phyloP scores from a whole-genome alignment of 2,113 vertebrate species.

The Podilymbus podiceps region DNA sequence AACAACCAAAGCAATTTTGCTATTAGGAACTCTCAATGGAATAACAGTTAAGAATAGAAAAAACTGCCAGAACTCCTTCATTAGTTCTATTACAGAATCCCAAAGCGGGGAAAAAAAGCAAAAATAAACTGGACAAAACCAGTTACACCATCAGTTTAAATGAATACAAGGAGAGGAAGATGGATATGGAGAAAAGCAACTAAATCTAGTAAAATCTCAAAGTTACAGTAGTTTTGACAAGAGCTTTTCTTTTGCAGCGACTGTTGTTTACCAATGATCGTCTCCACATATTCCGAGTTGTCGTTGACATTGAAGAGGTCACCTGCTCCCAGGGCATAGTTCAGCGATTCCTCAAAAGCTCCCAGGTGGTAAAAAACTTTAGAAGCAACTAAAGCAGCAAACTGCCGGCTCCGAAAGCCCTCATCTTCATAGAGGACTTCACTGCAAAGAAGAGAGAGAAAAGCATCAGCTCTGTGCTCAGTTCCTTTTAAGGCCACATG shows the following conservation, averaged over 20 bases:
- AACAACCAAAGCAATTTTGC: not conserved
- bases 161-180: not conserved
- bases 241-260: not conserved
- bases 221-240: not conserved
- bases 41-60: not conserved
- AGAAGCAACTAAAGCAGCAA: slow-evolving; percentile 96
- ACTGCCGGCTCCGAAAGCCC: slow-evolving; percentile 91
- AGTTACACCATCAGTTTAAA: not conserved
- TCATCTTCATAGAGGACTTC: slow-evolving; percentile 98
- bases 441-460: slow-evolving; percentile 68
- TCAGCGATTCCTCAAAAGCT: slow-evolving; percentile 97
- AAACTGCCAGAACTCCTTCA: not conserved
- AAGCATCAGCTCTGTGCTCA: not conserved
- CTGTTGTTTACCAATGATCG: slow-evolving; percentile 89
- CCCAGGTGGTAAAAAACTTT: slow-evolving; percentile 99
- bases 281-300: slow-evolving; percentile 98
- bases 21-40: not conserved
- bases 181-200: not conserved
- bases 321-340: slow-evolving; percentile 96
- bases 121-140: not conserved
- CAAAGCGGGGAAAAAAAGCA: not conserved
- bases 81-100: not conserved
- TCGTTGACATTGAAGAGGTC: slow-evolving; percentile 98
- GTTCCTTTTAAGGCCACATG: not conserved
- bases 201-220: not conserved